Conservation (phyloP, 2,888 invertebrate species). For the Prenolepis imparis region DNA sequence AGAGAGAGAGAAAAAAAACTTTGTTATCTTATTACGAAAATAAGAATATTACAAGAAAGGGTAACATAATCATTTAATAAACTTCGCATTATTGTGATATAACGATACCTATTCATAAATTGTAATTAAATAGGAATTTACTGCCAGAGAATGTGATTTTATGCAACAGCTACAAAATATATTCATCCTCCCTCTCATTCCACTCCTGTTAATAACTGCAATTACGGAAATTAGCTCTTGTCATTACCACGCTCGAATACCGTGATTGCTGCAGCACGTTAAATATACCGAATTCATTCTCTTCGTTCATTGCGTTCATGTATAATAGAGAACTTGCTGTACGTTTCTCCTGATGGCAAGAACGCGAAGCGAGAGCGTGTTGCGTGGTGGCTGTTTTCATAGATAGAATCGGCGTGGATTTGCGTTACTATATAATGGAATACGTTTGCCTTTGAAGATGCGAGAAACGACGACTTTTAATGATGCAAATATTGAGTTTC, state of each 20-base stretch:
- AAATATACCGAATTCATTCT: constrained; percentile 16
- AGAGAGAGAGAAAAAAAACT: not conserved
- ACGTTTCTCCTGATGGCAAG: constrained; percentile 20
- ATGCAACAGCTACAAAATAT: constrained; percentile 11
- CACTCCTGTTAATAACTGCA: constrained; percentile 7
- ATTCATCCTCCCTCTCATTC: constrained; percentile 23
- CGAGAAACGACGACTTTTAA: constrained; percentile 42
- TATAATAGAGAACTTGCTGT: not conserved
- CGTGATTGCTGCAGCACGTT: not conserved
- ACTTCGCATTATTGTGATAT: constrained; percentile 23
- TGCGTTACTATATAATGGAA: constrained; percentile 54
- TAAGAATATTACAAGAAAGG: not conserved
- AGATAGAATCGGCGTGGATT: constrained; percentile 61
- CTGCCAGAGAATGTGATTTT: not conserved
- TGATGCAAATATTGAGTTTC: constrained; percentile 33
- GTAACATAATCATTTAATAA: not conserved
- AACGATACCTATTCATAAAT: not conserved
- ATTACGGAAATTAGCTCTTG: constrained; percentile 28
- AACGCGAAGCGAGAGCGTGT: constrained; percentile 32
- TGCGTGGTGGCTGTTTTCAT: constrained; percentile 51
- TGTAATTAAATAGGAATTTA: constrained; percentile 21
- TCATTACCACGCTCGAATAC: constrained; percentile 2
- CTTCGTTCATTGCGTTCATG: constrained; percentile 9
- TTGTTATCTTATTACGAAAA: constrained; percentile 20
- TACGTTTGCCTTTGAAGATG: constrained; percentile 47